Conservation (phyloP, 2,888 invertebrate species). For the Mylabris sibirica region DNA sequence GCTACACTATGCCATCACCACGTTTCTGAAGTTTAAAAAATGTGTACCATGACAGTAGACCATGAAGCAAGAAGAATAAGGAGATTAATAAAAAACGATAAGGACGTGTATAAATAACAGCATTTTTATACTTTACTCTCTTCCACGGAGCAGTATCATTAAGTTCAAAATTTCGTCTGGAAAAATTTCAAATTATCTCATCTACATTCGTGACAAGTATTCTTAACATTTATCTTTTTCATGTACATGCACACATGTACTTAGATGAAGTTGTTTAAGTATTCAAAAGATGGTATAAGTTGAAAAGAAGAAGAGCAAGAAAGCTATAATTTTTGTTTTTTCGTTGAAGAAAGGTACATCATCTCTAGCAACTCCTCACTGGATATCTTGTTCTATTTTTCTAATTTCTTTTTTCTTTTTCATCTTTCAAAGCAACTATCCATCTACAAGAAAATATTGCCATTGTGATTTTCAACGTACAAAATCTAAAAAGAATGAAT, state of each 20-base stretch:
- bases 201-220: slow-evolving; percentile 7
- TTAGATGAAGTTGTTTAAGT: slow-evolving; percentile 6
- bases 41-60: neutral
- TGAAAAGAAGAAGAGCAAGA: neutral
- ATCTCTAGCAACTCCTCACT: neutral
- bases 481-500: neutral
- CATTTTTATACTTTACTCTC: neutral
- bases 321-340: neutral
- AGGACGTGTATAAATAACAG: neutral
- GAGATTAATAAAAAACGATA: neutral
- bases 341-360: neutral
- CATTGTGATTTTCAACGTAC: neutral
- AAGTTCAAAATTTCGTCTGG: neutral
- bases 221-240: slow-evolving; percentile 7
- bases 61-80: neutral
- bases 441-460: neutral
- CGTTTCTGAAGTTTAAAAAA: neutral
- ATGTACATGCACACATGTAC: neutral
- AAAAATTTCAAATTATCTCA: slow-evolving; percentile 4
- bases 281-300: neutral
- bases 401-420: too few relatives aligned
- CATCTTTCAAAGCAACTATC: neutral
- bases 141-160: neutral
- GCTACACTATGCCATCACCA: neutral
- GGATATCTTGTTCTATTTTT: neutral